Percentiles rank a stretch among this genome's conserved stretches.
These are phyloP conservation scores for Mus spicilegus DNA, from an alignment of 2,113 vertebrate species.

Conservation along the genomic window DNA sequence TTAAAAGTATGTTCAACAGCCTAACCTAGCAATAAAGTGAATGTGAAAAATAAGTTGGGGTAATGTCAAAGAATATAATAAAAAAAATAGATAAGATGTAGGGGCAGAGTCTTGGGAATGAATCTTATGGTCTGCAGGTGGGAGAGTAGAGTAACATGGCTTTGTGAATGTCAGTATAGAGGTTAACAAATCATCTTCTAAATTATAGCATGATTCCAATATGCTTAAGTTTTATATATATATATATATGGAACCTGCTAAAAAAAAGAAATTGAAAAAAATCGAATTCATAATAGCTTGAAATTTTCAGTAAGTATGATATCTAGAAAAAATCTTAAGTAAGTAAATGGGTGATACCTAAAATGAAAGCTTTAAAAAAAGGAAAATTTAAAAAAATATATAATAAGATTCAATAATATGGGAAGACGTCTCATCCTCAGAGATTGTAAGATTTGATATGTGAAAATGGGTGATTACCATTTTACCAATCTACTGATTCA, in stretches of 20 bases:
- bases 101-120: neutral
- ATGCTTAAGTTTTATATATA: neutral
- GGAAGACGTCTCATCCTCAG: neutral
- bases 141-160: neutral
- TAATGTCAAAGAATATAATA: neutral
- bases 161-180: neutral
- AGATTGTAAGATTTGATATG: neutral
- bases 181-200: neutral
- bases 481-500: neutral
- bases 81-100: neutral
- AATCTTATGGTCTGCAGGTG: neutral
- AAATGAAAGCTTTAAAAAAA: neutral
- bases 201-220: neutral
- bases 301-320: neutral
- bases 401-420: neutral
- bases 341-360: neutral
- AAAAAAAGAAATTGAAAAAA: neutral
- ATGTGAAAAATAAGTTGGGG: neutral
- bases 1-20: neutral
- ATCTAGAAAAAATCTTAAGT: neutral
- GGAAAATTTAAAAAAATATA: neutral
- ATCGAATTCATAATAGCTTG: neutral
- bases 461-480: neutral
- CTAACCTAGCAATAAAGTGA: neutral
- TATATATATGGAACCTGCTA: neutral